phyloP scores from a whole-genome alignment of 1,140 invertebrate species.

The Drosophila lacertosa region DNA sequence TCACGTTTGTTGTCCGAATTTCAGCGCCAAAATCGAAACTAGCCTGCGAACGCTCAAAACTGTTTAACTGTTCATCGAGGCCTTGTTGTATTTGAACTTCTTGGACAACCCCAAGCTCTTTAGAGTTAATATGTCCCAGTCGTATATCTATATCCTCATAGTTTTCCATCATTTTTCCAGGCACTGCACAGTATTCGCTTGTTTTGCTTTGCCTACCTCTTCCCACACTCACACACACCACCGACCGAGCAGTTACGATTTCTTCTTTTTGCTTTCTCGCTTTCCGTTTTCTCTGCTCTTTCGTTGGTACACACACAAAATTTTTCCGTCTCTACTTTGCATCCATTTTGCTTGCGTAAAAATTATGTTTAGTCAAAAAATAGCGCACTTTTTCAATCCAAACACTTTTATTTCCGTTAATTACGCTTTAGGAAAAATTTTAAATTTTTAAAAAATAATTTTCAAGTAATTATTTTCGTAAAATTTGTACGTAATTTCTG shows the following conservation, averaged over 20 bases:
- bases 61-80: constrained; percentile 11
- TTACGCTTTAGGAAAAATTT: constrained; percentile 42
- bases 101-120: constrained; percentile 56
- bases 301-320: constrained; percentile 83
- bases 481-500: constrained; percentile 72
- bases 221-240: constrained; percentile 31
- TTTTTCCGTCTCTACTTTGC: constrained; percentile 76
- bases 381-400: constrained; percentile 36
- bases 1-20: constrained; percentile 66
- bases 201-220: constrained; percentile 34
- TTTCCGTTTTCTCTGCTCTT: constrained; percentile 72
- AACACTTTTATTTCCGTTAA: constrained; percentile 21
- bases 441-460: constrained; percentile 35
- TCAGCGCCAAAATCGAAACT: constrained; percentile 83
- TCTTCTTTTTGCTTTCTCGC: constrained; percentile 66
- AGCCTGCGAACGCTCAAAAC: constrained; percentile 31
- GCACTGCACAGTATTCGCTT: constrained; percentile 33
- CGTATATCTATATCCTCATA: constrained; percentile 70
- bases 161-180: constrained; percentile 79
- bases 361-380: constrained; percentile 49
- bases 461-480: constrained; percentile 53
- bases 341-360: constrained; percentile 66
- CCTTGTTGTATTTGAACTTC: constrained; percentile 38
- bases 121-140: constrained; percentile 59
- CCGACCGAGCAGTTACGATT: constrained; percentile 32